A percentile compares a stretch with the other conserved stretches of the same genome.
These are phyloP conservation scores for Beroe ovata DNA, from an alignment of 37 sponge, comb jelly and placozoan genomes.

Conservation along the genomic window DNA sequence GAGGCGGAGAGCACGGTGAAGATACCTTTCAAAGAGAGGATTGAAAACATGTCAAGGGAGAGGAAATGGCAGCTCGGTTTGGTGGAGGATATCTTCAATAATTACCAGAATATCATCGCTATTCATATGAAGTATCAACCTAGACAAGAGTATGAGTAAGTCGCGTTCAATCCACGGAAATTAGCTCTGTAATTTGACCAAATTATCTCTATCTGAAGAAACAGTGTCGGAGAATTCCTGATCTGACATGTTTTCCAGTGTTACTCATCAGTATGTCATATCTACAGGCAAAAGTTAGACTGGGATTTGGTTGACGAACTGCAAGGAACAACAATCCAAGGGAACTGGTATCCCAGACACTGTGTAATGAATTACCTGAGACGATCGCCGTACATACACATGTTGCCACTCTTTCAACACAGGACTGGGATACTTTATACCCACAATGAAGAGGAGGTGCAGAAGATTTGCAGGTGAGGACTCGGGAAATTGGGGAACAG, in stretches of 20 bases:
- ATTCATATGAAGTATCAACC: conserved; percentile 26
- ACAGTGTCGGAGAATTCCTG: too few relatives aligned
- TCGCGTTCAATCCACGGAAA: too few relatives aligned
- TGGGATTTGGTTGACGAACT: conserved; percentile 4
- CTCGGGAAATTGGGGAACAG: too few relatives aligned
- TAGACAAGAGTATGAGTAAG: conserved; percentile 3
- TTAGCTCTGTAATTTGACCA: too few relatives aligned
- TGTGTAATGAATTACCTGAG: conserved; percentile 30
- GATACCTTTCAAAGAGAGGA: neutral
- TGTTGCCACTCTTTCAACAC: conserved; percentile 49
- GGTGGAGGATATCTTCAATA: conserved; percentile 32
- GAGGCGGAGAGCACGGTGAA: neutral
- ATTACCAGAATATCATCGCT: conserved; percentile 33
- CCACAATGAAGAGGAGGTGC: conserved; percentile 25
- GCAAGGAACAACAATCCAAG: conserved; percentile 30
- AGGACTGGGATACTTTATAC: conserved; percentile 21
- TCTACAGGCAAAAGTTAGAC: conserved; percentile 47
- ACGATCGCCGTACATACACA: neutral
- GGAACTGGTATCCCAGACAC: conserved; percentile 6
- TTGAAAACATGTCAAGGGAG: conserved; percentile 15
- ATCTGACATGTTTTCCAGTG: too few relatives aligned
- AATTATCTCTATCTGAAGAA: too few relatives aligned
- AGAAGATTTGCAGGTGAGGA: conserved; percentile 18
- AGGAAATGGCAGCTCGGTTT: neutral
- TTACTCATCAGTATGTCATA: too few relatives aligned